Conservation (phyloP, 2,888 invertebrate genomes). For the Spodoptera exigua region DNA sequence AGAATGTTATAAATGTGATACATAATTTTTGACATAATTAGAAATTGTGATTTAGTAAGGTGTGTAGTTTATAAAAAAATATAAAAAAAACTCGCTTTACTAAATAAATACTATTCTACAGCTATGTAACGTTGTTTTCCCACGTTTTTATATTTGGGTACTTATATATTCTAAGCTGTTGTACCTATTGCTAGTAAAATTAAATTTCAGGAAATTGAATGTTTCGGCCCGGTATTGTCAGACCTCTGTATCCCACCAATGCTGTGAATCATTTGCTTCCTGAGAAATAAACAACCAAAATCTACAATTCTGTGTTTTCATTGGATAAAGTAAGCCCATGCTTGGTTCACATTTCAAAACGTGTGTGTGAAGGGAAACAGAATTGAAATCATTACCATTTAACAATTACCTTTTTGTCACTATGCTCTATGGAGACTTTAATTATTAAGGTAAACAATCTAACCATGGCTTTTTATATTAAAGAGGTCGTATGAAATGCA, state of each 20-base stretch:
- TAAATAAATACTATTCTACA: constrained; percentile 82
- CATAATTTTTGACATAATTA: constrained; percentile 87
- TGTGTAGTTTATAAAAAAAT: constrained; percentile 83
- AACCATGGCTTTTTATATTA: too few relatives aligned
- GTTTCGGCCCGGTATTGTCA: constrained; percentile 86
- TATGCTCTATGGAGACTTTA: too few relatives aligned
- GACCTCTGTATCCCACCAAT: constrained; percentile 88
- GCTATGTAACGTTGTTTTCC: constrained; percentile 83
- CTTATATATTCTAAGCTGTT: constrained; percentile 85
- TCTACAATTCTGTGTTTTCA: constrained; percentile 70
- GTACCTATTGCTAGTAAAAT: constrained; percentile 80
- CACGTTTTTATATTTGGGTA: constrained; percentile 86
- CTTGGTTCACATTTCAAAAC: too few relatives aligned
- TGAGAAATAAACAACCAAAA: constrained; percentile 88
- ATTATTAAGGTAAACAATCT: too few relatives aligned
- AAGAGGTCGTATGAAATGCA: too few relatives aligned
- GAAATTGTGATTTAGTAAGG: constrained; percentile 88
- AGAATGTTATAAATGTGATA: constrained; percentile 88
- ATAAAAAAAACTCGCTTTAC: constrained; percentile 83
- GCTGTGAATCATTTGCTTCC: constrained; percentile 89
- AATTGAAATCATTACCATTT: too few relatives aligned
- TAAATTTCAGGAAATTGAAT: constrained; percentile 79
- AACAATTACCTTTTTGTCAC: too few relatives aligned
- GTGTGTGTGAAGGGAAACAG: too few relatives aligned
- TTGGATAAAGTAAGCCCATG: constrained; percentile 9